Evolutionary conservation across 2,797 vertebrate species (phyloP), one percentile per base, ranked within the genome.

Genomic region (Alosa sapidissima): DNA sequence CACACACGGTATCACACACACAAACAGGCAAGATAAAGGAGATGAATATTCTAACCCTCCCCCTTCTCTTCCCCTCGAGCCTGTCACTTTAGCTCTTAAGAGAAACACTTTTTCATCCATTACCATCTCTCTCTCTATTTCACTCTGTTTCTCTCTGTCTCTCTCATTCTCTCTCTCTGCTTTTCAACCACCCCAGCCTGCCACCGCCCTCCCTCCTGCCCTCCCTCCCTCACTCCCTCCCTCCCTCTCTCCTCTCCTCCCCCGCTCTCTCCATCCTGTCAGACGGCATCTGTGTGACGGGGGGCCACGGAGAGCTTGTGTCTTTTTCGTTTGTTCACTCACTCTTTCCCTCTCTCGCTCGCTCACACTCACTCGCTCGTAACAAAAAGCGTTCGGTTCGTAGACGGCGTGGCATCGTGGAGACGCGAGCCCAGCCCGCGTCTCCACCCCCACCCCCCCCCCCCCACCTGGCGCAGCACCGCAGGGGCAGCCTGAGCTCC

Each of bases 1-100:
- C 83, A 75, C 62, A 75, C 45, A 75, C 14, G 52, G 14, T 62
- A n/a, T 48, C 52, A 81, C 36, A 68, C 58, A 72, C 48, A 65
- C 87, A 91, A 81, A 90, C 88, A 84, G 28, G 88, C 85, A 52
- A 82, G 84, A 88, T 89, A 89, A 83, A 90, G 89, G 52, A 51
- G 65, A 91, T 92, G 75, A 91, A 92, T 91, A 87, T 89, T 91
- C 88, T 90, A 87, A n/a, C 45, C 82, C 87, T 82, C 86, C 81
- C 83, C 52, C 85, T 81, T 85, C 55, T 24, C 62, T 68, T 28
- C 19, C 16, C 65, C 33, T 47, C 16, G 62, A 41, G 68, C 33
- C 10, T 75, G 58, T 24, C 83, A 84, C 1, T 58, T 24, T 82
- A 48, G 72, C 62, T 54, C 16, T 48, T 72, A 54, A 48, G 21